A percentile compares a stretch with the other conserved stretches of the same genome.
Evolutionary conservation across 2,888 invertebrate species (phyloP).

Genomic region (Ramazzottius varieornatus): DNA sequence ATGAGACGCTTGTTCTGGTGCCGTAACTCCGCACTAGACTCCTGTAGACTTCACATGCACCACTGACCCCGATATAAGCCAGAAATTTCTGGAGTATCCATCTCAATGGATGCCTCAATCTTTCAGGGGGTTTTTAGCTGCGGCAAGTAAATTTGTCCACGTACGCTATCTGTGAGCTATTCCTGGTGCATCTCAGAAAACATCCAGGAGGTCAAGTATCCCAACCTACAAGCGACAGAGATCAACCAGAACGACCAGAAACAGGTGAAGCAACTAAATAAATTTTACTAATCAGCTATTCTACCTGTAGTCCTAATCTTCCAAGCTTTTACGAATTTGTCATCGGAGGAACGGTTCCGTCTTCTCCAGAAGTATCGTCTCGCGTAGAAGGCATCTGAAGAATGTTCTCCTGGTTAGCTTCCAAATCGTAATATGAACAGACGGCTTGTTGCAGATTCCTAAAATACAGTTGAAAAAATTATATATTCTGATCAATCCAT

Average conservation of each 20-base stretch:
- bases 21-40: constrained; percentile 75
- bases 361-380: constrained; percentile 48
- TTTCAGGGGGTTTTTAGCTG: constrained; percentile 46
- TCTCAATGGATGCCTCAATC: constrained; percentile 45
- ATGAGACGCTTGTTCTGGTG: too few relatives aligned
- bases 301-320: constrained; percentile 55
- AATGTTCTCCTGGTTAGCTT: constrained; percentile 37
- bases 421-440: constrained; percentile 74
- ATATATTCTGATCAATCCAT: too few relatives aligned
- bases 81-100: constrained; percentile 44
- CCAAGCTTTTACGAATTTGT: constrained; percentile 66
- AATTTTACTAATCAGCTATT: neutral
- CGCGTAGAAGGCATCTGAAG: constrained; percentile 43
- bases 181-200: constrained; percentile 41
- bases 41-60: constrained; percentile 62
- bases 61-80: constrained; percentile 63
- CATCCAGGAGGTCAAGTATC: constrained; percentile 57
- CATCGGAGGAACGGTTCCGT: constrained; percentile 42
- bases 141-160: constrained; percentile 34
- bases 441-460: constrained; percentile 93
- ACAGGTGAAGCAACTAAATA: neutral
- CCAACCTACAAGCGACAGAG: constrained; percentile 22
- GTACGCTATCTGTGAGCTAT: constrained; percentile 35
- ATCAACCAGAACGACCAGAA: neutral
- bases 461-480: too few relatives aligned